phyloP scores from a whole-genome alignment of 2,888 invertebrate genomes.

The Chelonus formosanus region DNA sequence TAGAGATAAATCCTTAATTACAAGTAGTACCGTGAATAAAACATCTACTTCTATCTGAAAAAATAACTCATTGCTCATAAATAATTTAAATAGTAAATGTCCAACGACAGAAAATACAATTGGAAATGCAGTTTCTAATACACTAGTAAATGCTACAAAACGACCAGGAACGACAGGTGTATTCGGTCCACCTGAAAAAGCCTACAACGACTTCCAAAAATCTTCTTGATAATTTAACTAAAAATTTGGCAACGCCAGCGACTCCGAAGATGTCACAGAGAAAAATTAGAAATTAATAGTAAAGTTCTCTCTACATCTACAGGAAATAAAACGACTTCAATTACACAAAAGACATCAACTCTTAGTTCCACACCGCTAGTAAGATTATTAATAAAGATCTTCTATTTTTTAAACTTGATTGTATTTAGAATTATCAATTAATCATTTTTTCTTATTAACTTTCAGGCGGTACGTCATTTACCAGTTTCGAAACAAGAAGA shows the following conservation, averaged over 20 bases:
- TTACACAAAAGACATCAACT: conserved; percentile 27
- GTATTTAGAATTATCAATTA: too few relatives aligned
- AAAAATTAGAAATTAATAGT: conserved; percentile 52
- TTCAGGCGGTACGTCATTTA: too few relatives aligned
- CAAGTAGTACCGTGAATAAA: neutral
- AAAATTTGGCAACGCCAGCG: conserved; percentile 41
- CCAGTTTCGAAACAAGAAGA: too few relatives aligned
- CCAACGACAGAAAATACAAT: neutral
- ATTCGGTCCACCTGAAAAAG: conserved; percentile 47
- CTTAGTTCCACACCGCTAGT: conserved; percentile 44
- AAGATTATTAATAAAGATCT: conserved; percentile 20
- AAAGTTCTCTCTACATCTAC: conserved; percentile 15
- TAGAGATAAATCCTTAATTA: neutral
- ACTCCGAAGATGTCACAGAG: conserved; percentile 48
- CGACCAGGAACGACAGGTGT: conserved; percentile 30
- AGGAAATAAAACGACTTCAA: conserved; percentile 5
- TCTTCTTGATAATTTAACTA: too few relatives aligned
- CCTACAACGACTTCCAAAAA: conserved; percentile 7
- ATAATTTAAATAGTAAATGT: neutral
- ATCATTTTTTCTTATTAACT: too few relatives aligned
- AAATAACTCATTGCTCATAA: neutral
- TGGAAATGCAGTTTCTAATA: neutral
- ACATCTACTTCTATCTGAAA: neutral
- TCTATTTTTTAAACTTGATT: neutral
- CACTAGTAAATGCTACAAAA: conserved; percentile 19